Evolutionary conservation across 2,888 invertebrate genomes (phyloP).

Genomic region (Zygogramma bicolorata): DNA sequence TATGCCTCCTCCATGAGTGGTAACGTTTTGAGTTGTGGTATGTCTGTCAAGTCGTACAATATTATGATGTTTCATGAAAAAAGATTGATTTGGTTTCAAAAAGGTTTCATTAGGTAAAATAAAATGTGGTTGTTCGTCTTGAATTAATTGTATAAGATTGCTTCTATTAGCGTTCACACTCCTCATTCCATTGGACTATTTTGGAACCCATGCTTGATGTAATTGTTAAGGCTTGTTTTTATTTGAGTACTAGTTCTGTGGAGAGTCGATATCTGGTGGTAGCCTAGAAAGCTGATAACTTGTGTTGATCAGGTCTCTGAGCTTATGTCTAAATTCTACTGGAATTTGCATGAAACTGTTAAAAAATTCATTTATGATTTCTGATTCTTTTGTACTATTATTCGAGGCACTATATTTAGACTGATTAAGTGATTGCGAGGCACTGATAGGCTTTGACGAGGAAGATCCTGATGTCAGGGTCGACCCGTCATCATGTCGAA

Average conservation of each 20-base stretch:
- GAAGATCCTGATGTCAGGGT: background rate
- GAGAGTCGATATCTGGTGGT: background rate
- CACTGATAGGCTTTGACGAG: background rate
- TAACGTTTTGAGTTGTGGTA: background rate
- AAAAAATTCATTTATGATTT: background rate
- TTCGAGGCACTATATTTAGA: background rate
- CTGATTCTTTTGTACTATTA: too few species aligned
- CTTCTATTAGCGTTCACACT: conserved; percentile 16
- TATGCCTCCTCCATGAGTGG: background rate
- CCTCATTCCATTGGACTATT: conserved; percentile 19
- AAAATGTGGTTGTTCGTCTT: conserved; percentile 3
- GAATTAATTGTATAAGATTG: conserved; percentile 4
- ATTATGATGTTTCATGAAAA: conserved; percentile 9
- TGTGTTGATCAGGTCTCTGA: background rate
- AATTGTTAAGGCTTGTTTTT: background rate
- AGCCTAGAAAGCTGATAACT: background rate
- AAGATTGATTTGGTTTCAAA: background rate
- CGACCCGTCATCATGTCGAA: background rate
- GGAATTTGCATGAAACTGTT: background rate
- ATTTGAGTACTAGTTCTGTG: background rate
- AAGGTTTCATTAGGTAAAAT: conserved; percentile 20
- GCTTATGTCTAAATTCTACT: background rate
- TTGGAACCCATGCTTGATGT: background rate
- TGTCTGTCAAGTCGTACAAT: background rate
- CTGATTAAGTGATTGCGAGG: too few species aligned